phyloP scores from a whole-genome alignment of 2,888 invertebrate genomes.

The Nasonia oneida region DNA sequence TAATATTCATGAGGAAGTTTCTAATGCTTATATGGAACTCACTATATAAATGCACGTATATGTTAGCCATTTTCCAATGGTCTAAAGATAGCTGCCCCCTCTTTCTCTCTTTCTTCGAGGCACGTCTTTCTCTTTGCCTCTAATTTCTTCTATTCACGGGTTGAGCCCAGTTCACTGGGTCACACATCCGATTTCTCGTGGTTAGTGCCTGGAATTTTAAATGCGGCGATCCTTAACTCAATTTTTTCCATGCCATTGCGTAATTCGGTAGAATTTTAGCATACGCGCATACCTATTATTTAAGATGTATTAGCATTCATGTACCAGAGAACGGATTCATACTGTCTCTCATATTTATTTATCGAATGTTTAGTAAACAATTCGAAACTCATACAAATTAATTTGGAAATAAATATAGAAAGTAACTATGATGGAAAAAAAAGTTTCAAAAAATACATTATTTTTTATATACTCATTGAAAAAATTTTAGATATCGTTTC shows the following conservation, averaged over 20 bases:
- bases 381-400: too few relatives aligned
- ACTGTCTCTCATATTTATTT: too few relatives aligned
- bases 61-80: slow-evolving; percentile 10
- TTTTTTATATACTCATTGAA: too few relatives aligned
- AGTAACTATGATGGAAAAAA: too few relatives aligned
- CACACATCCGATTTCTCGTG: slow-evolving; percentile 41
- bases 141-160: slow-evolving; percentile 44
- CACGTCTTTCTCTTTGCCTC: slow-evolving; percentile 39
- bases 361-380: too few relatives aligned
- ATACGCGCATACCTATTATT: not conserved
- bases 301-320: not conserved
- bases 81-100: slow-evolving; percentile 11
- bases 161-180: slow-evolving; percentile 50
- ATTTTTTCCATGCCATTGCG: not conserved
- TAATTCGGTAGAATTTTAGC: not conserved
- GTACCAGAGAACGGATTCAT: not conserved
- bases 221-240: not conserved
- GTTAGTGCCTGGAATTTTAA: slow-evolving; percentile 20
- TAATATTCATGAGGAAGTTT: not conserved
- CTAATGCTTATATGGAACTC: not conserved
- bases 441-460: too few relatives aligned
- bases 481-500: too few relatives aligned
- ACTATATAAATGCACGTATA: slow-evolving; percentile 19
- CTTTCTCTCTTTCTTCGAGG: slow-evolving; percentile 22
- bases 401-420: too few relatives aligned